Percentiles rank a stretch among this genome's conserved stretches.
phyloP scores from a whole-genome alignment of 2,888 invertebrate genomes.

The Periphyllus acericola region DNA sequence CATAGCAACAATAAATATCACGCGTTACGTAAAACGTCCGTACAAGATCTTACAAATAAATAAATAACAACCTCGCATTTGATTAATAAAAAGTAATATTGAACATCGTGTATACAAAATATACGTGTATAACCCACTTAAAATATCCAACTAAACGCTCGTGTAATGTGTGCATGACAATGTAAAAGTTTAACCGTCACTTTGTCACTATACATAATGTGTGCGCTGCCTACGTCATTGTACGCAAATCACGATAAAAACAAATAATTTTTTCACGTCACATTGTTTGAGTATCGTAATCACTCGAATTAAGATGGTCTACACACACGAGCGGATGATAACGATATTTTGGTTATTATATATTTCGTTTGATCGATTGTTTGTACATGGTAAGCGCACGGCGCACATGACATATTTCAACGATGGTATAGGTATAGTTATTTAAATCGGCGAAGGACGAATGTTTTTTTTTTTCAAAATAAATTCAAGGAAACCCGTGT shows the following conservation, averaged over 20 bases:
- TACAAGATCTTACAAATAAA: neutral
- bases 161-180: neutral
- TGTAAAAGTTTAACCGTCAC: neutral
- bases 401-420: neutral
- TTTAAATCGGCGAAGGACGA: conserved; percentile 2
- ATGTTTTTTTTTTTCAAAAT: neutral
- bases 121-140: neutral
- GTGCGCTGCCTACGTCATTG: neutral
- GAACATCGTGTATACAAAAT: neutral
- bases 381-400: neutral
- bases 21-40: neutral
- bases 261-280: neutral
- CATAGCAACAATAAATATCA: neutral
- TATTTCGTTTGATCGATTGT: neutral
- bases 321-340: neutral
- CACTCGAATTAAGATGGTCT: neutral
- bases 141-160: neutral
- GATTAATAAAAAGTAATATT: neutral
- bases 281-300: neutral
- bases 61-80: neutral
- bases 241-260: neutral
- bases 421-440: neutral
- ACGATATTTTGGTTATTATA: neutral
- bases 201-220: neutral
- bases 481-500: conserved; percentile 1